phyloP scores from a whole-genome alignment of 2,888 invertebrate genomes.

The Trilocha varians region DNA sequence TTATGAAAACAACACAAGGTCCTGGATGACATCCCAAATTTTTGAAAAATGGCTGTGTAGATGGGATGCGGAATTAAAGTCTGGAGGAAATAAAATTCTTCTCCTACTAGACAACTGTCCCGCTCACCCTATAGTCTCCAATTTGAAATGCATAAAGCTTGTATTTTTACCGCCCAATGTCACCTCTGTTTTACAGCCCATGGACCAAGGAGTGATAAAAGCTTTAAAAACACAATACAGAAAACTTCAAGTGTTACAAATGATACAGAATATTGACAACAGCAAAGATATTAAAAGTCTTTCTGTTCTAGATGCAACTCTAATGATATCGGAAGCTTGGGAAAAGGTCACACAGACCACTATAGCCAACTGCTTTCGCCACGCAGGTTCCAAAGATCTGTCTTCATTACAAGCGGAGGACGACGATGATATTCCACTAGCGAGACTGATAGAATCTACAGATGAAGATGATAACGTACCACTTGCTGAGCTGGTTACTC shows the following conservation, averaged over 20 bases:
- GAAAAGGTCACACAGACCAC: conserved; percentile 17
- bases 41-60: conserved; percentile 1
- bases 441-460: too few species aligned
- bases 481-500: background rate
- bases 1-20: conserved; percentile 1
- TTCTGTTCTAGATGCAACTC: conserved; percentile 20
- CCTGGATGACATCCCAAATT: background rate
- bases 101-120: conserved; percentile 22
- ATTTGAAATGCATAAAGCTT: conserved; percentile 19
- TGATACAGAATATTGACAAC: conserved; percentile 11
- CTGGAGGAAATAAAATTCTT: background rate
- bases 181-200: conserved; percentile 2
- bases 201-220: background rate
- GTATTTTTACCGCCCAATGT: conserved; percentile 13
- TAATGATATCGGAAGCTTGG: conserved; percentile 24
- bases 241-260: conserved; percentile 13
- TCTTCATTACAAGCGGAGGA: too few species aligned
- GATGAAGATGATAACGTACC: background rate
- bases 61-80: background rate
- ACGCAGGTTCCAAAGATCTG: conserved; percentile 19
- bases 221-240: conserved; percentile 13
- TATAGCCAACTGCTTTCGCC: conserved; percentile 20
- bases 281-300: background rate
- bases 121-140: conserved; percentile 16
- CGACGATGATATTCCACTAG: too few species aligned